A percentile compares a stretch with the other conserved stretches of the same genome.
Evolutionary conservation across 2,113 vertebrate species (phyloP).

Genomic region (Anguilla rostrata): DNA sequence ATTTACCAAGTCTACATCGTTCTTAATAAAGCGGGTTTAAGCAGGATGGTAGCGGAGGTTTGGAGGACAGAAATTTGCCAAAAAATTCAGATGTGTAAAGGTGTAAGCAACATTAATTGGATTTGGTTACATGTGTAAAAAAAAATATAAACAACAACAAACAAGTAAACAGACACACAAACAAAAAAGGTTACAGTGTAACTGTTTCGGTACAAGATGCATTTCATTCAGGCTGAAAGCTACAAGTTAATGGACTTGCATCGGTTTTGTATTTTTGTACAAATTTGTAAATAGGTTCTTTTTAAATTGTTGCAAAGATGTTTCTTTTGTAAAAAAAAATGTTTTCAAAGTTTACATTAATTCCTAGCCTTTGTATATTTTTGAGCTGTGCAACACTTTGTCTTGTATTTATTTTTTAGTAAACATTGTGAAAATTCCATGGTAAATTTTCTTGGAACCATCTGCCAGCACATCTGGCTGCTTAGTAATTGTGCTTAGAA

Average conservation of each 20-base stretch:
- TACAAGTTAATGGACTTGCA: conserved; percentile 93
- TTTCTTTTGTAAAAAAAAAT: conserved; percentile 83
- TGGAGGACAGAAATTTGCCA: conserved; percentile 70
- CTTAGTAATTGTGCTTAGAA: conserved; percentile 95
- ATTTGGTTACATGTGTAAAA: conserved; percentile 48
- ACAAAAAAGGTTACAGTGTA: conserved; percentile 75
- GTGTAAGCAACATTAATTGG: conserved; percentile 67
- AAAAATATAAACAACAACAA: conserved; percentile 51
- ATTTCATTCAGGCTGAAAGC: conserved; percentile 86
- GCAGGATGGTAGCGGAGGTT: conserved; percentile 45
- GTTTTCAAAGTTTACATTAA: conserved; percentile 97
- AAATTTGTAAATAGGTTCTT: conserved; percentile 98
- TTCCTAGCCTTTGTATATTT: conserved; percentile 98
- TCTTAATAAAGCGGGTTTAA: conserved; percentile 26
- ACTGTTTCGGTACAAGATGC: conserved; percentile 83
- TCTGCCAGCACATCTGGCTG: conserved; percentile 86
- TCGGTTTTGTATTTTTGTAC: conserved; percentile 99
- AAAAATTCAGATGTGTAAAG: conserved; percentile 77
- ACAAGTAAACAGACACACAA: conserved; percentile 36
- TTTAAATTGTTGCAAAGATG: conserved; percentile 89
- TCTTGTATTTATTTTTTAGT: conserved; percentile 97
- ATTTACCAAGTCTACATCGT: conserved; percentile 45
- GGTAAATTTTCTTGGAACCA: conserved; percentile 87
- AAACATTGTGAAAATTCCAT: conserved; percentile 91
- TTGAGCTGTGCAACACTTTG: conserved; percentile 93